Conservation (phyloP, 2,797 vertebrate genomes). For the Hyperoplus immaculatus region DNA sequence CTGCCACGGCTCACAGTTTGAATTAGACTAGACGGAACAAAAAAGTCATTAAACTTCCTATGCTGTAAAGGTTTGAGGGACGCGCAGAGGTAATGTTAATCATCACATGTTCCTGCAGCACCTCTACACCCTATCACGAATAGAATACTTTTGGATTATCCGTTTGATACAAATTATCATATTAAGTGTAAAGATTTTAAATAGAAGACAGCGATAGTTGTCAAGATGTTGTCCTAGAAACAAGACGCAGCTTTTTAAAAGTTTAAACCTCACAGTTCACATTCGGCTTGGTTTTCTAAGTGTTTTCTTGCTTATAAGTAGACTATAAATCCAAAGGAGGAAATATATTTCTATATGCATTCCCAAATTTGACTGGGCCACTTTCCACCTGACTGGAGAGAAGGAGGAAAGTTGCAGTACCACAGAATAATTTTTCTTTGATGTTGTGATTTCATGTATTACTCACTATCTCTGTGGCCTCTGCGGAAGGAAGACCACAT, state of each 20-base stretch:
- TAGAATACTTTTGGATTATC: too few species aligned
- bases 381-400: not conserved
- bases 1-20: not conserved
- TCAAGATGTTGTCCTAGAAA: too few species aligned
- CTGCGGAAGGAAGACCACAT: constrained; percentile 80
- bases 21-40: not conserved
- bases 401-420: not conserved
- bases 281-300: too few species aligned
- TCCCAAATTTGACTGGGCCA: not conserved
- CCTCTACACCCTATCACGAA: not conserved
- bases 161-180: too few species aligned
- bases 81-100: not conserved
- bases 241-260: too few species aligned
- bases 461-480: constrained; percentile 80
- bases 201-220: too few species aligned
- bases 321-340: too few species aligned
- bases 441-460: not conserved
- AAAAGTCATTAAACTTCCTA: not conserved
- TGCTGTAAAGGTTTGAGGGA: not conserved
- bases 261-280: too few species aligned
- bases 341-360: too few species aligned
- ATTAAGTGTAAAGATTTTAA: too few species aligned
- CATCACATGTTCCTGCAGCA: not conserved
- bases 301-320: too few species aligned
- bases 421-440: not conserved